Evolutionary conservation across 2,113 vertebrate species (phyloP), one percentile per base, ranked within the genome.

Genomic region (Bos taurus): DNA sequence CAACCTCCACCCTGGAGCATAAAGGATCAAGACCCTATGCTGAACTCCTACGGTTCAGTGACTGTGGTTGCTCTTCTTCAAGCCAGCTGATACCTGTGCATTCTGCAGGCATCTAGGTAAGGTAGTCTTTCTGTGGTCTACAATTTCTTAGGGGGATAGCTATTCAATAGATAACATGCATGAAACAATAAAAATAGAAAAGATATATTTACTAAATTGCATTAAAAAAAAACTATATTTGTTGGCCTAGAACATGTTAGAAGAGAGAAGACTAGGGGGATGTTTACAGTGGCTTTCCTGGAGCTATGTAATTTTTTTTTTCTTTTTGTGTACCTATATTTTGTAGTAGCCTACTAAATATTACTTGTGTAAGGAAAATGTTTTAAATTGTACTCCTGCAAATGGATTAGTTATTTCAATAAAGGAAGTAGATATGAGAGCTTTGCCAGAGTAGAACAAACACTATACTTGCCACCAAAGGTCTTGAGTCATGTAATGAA

Each of bases 71-170:
- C 99, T 13, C 99, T 99, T 28, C 98, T 99, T 6, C 99, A 99
- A 96, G 99, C 99, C 67, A 99, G 99, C 99, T 99, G 99, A 99
- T 98, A 98, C 26, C 98, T 99, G 98, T 99, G 99, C 84, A 96
- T 99, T 98, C 98, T 98, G 99, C 99, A 99, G 99, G 99, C 99
- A 5, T 99, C 99, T 98, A 99, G 99, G 99, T 99, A 97, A 95
- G 97, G 0, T 1, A 36, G 46, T 48, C 46, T 43, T 94, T 74
- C 17, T 43, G 86, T 57, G 85, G 77, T 56, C 78, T 46, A 26
- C 26, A 21, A 6, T 88, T 81, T 46, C 90, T 85, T 77, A 60
- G 71, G n/a, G n/a, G 36, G n/a, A 52, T 82, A 46, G 36, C 19
- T 78, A 26, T 43, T 43, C 86, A 71, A 54, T 56, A 40, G 4